Conservation (phyloP, 53 echinoderm and acorn worm genomes). For the Crossaster papposus region DNA sequence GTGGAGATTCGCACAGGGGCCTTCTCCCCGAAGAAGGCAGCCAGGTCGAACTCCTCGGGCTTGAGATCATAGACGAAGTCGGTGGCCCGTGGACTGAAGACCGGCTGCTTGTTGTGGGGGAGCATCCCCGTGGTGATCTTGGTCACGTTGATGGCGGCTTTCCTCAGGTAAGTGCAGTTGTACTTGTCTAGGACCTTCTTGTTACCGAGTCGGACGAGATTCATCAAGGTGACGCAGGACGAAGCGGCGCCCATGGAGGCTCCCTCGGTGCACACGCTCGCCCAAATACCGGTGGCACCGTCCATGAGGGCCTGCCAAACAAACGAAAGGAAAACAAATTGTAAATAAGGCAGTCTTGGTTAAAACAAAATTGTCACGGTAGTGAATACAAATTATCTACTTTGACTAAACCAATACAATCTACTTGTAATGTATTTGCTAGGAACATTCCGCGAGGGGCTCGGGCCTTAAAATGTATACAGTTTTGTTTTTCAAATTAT, state of each 20-base stretch:
- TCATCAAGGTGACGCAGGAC: slow-evolving; percentile 61
- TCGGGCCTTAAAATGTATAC: no score
- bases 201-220: slow-evolving; percentile 69
- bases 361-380: no score
- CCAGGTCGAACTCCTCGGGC: slow-evolving; percentile 64
- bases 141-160: slow-evolving; percentile 79
- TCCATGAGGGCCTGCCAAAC: slow-evolving; percentile 28
- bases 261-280: slow-evolving; percentile 59
- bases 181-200: slow-evolving; percentile 63
- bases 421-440: no score
- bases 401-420: no score
- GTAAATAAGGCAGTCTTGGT: no score
- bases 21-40: slow-evolving; percentile 64
- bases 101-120: slow-evolving; percentile 64
- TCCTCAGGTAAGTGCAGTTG: slow-evolving; percentile 67
- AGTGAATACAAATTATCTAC: no score
- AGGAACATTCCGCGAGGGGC: no score
- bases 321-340: background rate
- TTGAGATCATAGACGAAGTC: slow-evolving; percentile 63
- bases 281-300: slow-evolving; percentile 67
- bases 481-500: no score
- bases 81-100: slow-evolving; percentile 63
- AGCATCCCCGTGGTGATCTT: slow-evolving; percentile 51
- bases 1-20: slow-evolving; percentile 65
- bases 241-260: slow-evolving; percentile 66